Evolutionary conservation across 2,888 invertebrate species (phyloP).

Genomic region (Apotomis betuletana): DNA sequence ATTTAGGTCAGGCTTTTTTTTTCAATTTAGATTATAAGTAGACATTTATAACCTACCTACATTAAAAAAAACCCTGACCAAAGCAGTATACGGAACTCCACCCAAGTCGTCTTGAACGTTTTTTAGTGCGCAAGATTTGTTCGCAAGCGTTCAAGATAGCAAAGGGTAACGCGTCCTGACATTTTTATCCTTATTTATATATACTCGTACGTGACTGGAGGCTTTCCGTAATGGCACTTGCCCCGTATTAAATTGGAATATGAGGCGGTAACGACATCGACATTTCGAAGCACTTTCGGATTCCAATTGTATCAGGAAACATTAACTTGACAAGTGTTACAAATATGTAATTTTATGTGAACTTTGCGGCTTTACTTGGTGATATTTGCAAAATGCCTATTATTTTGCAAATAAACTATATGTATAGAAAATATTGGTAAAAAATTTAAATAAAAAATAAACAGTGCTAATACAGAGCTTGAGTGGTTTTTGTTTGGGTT

Average conservation of each 20-base stretch:
- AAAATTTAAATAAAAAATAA: no score
- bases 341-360: neutral
- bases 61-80: no score
- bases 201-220: conserved; percentile 23
- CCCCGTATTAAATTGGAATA: conserved; percentile 18
- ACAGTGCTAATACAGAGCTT: no score
- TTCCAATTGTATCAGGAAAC: conserved; percentile 17
- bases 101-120: neutral
- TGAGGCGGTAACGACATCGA: conserved; percentile 10
- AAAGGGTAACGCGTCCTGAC: conserved; percentile 35
- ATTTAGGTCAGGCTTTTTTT: no score
- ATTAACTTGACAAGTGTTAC: conserved; percentile 2
- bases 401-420: no score
- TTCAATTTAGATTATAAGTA: no score
- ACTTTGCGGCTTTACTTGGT: neutral
- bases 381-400: neutral
- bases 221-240: conserved; percentile 29
- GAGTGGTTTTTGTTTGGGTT: no score
- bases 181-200: conserved; percentile 27
- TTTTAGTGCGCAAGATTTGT: conserved; percentile 17
- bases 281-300: conserved; percentile 21
- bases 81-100: conserved; percentile 11
- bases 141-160: conserved; percentile 21
- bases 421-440: no score
- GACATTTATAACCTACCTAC: no score